phyloP scores from a whole-genome alignment of 2,888 invertebrate species.

The Cosmia trapezina region DNA sequence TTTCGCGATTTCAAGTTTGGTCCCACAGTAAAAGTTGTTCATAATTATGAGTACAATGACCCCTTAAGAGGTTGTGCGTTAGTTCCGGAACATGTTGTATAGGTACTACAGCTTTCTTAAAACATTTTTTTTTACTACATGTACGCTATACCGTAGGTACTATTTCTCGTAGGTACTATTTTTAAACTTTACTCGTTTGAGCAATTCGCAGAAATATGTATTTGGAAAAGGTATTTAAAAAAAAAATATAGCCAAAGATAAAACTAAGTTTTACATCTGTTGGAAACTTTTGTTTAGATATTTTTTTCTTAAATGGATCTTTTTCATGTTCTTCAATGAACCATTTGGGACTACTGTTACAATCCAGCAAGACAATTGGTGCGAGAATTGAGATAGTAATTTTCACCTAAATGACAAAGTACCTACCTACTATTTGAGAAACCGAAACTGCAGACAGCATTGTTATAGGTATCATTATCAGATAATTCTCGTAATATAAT shows the following conservation, averaged over 20 bases:
- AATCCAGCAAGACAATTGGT: conserved; percentile 19
- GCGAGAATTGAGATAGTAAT: conserved; percentile 24
- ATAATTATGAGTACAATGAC: too few relatives aligned
- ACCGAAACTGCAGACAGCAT: conserved; percentile 13
- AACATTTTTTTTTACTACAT: conserved; percentile 11
- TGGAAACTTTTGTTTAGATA: conserved; percentile 26
- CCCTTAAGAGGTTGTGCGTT: too few relatives aligned
- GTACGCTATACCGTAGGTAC: conserved; percentile 22
- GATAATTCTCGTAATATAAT: conserved; percentile 31
- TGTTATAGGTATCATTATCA: not conserved
- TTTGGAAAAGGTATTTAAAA: conserved; percentile 39
- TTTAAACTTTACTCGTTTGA: too few relatives aligned
- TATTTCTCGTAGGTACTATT: too few relatives aligned
- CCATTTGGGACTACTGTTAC: conserved; percentile 40
- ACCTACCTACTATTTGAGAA: conserved; percentile 15
- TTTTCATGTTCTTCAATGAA: conserved; percentile 31
- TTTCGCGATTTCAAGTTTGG: too few relatives aligned
- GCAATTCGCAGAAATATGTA: conserved; percentile 37
- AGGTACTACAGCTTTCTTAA: conserved; percentile 32
- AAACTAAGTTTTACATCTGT: conserved; percentile 36
- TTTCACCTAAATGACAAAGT: conserved; percentile 5
- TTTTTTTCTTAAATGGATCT: conserved; percentile 38
- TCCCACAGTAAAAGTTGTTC: too few relatives aligned
- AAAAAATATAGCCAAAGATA: conserved; percentile 40
- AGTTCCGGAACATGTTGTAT: too few relatives aligned